Evolutionary conservation across 1,140 invertebrate genomes (phyloP).

Genomic region (Drosophila aff.): DNA sequence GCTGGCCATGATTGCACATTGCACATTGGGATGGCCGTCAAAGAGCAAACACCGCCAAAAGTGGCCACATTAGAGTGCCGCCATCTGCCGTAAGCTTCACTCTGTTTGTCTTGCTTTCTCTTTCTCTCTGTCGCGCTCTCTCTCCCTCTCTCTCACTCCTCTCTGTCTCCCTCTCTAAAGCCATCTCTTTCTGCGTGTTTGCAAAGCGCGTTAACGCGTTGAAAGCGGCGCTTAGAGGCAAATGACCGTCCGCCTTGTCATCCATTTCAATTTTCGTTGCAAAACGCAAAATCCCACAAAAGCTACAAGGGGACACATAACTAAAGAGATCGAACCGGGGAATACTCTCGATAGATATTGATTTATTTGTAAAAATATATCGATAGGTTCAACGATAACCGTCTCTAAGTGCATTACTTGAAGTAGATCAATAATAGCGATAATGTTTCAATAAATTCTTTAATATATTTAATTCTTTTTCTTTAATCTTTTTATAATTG

Average conservation of each 20-base stretch:
- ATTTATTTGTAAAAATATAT: not conserved
- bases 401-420: not conserved
- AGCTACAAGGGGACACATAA: constrained; percentile 4
- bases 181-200: constrained; percentile 35
- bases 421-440: no score
- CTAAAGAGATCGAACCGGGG: not conserved
- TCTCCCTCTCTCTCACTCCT: no score
- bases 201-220: constrained; percentile 61
- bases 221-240: constrained; percentile 70
- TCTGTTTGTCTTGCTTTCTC: not conserved
- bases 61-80: constrained; percentile 45
- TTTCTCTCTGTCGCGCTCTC: not conserved
- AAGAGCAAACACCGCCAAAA: constrained; percentile 41
- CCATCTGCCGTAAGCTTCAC: constrained; percentile 29
- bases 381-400: not conserved
- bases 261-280: constrained; percentile 65
- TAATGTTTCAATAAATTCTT: no score
- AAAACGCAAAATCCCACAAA: constrained; percentile 33
- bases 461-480: no score
- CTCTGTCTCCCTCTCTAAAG: not conserved
- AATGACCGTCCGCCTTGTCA: constrained; percentile 37
- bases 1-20: constrained; percentile 39
- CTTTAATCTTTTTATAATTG: no score
- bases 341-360: constrained; percentile 9
- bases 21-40: constrained; percentile 31